A percentile compares a stretch with the other conserved stretches of the same genome.
Conservation (phyloP, 2,888 invertebrate species). For the Leptura quadrifasciata region DNA sequence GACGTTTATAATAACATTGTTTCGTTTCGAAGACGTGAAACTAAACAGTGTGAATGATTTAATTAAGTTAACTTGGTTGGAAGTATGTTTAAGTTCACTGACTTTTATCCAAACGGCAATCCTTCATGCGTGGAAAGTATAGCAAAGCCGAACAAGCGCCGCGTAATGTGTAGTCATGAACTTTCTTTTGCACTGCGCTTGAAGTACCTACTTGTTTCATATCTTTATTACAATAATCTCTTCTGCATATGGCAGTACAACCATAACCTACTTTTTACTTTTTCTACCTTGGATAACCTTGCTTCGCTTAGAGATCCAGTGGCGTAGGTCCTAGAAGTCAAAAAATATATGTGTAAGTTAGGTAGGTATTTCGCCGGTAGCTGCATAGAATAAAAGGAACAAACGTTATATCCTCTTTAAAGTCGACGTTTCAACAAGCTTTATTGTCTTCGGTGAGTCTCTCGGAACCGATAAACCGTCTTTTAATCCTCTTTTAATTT, state of each 20-base stretch:
- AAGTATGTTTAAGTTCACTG: constrained; percentile 41
- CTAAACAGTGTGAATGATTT: constrained; percentile 35
- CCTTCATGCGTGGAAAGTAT: constrained; percentile 30
- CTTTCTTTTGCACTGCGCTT: constrained; percentile 33
- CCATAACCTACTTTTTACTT: constrained; percentile 59
- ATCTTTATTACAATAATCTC: constrained; percentile 15
- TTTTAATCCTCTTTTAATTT: too few species aligned
- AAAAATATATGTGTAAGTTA: too few species aligned
- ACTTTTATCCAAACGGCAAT: constrained; percentile 38
- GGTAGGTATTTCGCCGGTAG: too few species aligned
- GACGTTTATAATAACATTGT: background rate
- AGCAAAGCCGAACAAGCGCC: constrained; percentile 26
- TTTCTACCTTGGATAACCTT: constrained; percentile 53
- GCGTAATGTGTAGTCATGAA: constrained; percentile 2
- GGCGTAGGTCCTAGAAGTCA: constrained; percentile 18
- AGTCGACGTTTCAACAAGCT: too few species aligned
- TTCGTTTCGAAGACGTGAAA: constrained; percentile 12
- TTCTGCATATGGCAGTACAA: constrained; percentile 52
- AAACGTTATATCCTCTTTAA: too few species aligned
- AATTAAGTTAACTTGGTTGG: constrained; percentile 40
- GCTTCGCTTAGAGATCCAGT: constrained; percentile 26
- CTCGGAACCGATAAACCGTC: too few species aligned
- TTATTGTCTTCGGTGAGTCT: too few species aligned
- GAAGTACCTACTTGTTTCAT: constrained; percentile 25
- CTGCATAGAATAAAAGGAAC: too few species aligned